Evolutionary conservation across 2,888 invertebrate genomes (phyloP).

Genomic region (Zele albiditarsus): DNA sequence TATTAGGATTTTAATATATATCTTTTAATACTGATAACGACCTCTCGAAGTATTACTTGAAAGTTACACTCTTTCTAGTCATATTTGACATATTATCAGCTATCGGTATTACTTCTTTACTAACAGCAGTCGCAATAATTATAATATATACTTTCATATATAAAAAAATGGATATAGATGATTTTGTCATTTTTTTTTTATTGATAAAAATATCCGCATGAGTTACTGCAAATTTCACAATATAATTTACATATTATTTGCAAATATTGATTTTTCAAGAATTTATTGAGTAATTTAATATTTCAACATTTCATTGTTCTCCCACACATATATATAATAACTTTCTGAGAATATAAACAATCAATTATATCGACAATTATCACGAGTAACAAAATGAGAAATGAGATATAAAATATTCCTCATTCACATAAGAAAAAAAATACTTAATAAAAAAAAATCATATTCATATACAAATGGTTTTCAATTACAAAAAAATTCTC

Average conservation of each 20-base stretch:
- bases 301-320: not conserved
- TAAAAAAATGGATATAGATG: not conserved
- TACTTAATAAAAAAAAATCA: not conserved
- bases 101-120: not conserved
- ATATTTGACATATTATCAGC: not conserved
- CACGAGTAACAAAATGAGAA: not conserved
- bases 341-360: not conserved
- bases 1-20: not conserved
- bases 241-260: not conserved
- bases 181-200: not conserved
- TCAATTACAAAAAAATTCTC: no score
- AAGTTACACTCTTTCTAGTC: not conserved
- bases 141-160: not conserved
- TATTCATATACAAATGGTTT: no score
- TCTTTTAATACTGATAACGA: conserved; percentile 4
- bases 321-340: not conserved
- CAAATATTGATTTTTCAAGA: not conserved
- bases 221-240: not conserved
- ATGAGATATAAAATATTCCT: not conserved
- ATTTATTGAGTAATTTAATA: not conserved
- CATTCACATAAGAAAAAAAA: not conserved
- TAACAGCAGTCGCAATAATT: not conserved
- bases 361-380: not conserved
- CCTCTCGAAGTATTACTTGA: not conserved
- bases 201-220: not conserved